Evolutionary conservation across 2,888 invertebrate genomes (phyloP), one percentile per base, ranked within the genome.

Genomic region (Halocaridina rubra): DNA sequence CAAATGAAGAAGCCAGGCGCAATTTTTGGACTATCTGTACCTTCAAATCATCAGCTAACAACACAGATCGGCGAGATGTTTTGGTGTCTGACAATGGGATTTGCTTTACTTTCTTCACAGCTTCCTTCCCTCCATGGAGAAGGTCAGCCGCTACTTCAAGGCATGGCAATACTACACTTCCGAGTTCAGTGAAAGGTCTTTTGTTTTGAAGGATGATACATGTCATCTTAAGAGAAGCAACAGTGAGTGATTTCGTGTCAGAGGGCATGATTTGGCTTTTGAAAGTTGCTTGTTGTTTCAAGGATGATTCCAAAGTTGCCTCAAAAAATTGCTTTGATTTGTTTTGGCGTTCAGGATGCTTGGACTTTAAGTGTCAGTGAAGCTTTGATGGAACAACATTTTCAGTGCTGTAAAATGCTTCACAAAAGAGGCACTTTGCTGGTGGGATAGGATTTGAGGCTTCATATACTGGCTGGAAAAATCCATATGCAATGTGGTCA

Each of bases 161-260:
- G 5, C 59, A 76, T 19, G 29, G 76, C 59, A 57, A 30, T 57
- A 57, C 53, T 7, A 57, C 76, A 8, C n/a, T 57, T 76, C 29
- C 76, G 19, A 53, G 24, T 57, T 76, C 57, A 76, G 76, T 76
- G 57, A 76, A 76, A 27, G 57, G 8, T 39, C 19, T 57, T 76
- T 76, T 53, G 16, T 57, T 76, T n/a, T 24, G 8, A 53, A 76
- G 76, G 19, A 76, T 3, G 29, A 57, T 76, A n/a, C 39, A 53
- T 75, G 75, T 75, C 75, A 75, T 75, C 75, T 74, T 33, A 74
- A 74, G 74, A 74, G 74, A 74, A 74, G 74, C 74, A 74, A 22
- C n/a, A n/a, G 53, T 46, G n/a, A 69, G 69, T 69, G 69, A 69
- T 69, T 69, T 69, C 13, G 30, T 69, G 69, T 69, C 69, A 69